Evolutionary conservation across 2,113 vertebrate genomes (phyloP).

Genomic region (Forbesichthys papilliferus): DNA sequence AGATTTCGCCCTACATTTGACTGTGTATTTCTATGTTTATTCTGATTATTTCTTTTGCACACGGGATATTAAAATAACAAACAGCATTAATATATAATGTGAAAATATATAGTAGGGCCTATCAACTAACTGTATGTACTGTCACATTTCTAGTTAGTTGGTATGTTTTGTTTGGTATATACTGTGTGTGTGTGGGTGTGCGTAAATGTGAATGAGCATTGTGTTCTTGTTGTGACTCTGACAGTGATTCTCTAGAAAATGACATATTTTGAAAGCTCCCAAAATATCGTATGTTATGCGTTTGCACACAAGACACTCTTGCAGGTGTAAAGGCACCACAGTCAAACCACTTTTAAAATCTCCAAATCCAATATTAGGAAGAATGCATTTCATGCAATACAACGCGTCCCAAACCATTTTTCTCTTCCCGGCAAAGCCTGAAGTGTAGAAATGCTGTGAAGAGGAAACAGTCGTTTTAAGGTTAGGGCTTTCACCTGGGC

Average conservation of each 20-base stretch:
- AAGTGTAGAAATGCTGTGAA: slow-evolving; percentile 39
- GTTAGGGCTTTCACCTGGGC: slow-evolving; percentile 15
- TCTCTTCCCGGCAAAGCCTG: not conserved
- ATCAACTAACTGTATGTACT: too few species aligned
- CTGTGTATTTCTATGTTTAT: too few species aligned
- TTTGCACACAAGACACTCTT: not conserved
- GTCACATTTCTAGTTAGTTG: too few species aligned
- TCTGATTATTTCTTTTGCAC: too few species aligned
- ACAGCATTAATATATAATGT: too few species aligned
- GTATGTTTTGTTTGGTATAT: too few species aligned
- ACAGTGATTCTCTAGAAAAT: not conserved
- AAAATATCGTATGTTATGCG: not conserved
- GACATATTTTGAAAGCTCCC: not conserved
- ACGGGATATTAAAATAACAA: too few species aligned
- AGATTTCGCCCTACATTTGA: too few species aligned
- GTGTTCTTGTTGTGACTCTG: too few species aligned
- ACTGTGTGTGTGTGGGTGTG: too few species aligned
- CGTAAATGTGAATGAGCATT: too few species aligned
- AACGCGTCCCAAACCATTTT: slow-evolving; percentile 4
- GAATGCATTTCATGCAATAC: not conserved
- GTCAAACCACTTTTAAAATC: not conserved
- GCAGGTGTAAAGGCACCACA: not conserved
- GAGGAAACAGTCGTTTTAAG: slow-evolving; percentile 34
- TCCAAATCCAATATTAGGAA: not conserved
- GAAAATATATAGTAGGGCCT: too few species aligned